phyloP scores from a whole-genome alignment of 2,113 vertebrate species.

The Silurus meridionalis region DNA sequence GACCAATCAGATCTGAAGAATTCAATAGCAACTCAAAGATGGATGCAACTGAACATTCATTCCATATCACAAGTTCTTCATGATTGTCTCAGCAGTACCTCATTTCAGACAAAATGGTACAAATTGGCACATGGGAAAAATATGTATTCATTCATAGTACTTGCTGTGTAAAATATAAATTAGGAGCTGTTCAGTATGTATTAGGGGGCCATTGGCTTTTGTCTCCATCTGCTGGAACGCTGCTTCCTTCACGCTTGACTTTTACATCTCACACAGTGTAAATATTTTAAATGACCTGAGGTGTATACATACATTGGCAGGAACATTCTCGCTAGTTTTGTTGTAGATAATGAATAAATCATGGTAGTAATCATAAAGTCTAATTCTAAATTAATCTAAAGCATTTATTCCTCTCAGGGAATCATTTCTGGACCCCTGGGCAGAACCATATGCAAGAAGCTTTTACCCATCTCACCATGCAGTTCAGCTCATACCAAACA shows the following conservation, averaged over 20 bases:
- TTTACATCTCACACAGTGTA: background rate
- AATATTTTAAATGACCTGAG: background rate
- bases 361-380: background rate
- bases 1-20: background rate
- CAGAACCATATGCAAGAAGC: no score
- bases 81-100: background rate
- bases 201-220: background rate
- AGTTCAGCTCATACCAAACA: background rate
- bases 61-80: background rate
- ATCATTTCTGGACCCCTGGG: background rate
- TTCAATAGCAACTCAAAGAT: background rate
- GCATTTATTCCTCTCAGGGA: background rate
- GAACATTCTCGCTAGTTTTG: background rate
- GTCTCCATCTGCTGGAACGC: background rate
- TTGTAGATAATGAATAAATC: background rate
- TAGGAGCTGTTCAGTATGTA: background rate
- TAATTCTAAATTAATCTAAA: background rate
- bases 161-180: background rate
- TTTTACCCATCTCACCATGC: background rate
- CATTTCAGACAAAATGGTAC: background rate
- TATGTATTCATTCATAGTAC: background rate
- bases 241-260: background rate
- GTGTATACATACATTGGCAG: background rate
- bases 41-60: background rate
- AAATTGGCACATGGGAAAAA: background rate